Base-by-base conservation (phyloP, 2,888 invertebrate genomes). In the Lysandra coridon region DNA sequence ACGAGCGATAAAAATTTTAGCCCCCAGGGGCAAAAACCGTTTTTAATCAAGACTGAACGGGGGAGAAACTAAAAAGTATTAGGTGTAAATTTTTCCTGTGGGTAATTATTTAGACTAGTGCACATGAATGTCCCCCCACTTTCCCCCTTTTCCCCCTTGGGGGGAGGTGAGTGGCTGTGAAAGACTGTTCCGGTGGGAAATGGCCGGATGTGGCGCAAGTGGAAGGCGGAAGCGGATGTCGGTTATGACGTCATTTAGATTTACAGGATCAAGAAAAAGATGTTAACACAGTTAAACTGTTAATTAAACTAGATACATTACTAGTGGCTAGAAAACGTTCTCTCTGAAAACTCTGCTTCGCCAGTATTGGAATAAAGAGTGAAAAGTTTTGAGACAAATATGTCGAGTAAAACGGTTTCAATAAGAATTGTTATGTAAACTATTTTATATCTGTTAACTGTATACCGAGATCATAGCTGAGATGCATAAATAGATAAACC, bases 101-200 rank as follows among this genome's bases (percentile, higher is more conserved):
- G 69, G 69, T 69, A 69, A 69, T 69, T 69, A 69, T 69, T 69
- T 69, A 69, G 69, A 69, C 69, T 69, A 69, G 69, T 69, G 33
- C 69, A 69, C 33, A 37, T 17, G 69, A 69, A 69, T 69, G 14
- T 69, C 69, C 4, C 12, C 33, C 69, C 49, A 49, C 49, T 49
- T 49, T 4, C 69, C 69, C 1, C 69, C 53, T 57, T 57, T 57
- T 30, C 33, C 10, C 14, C 33, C 30, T 1, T 23, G 12, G 30
- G 37, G 33, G 69, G 37, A 14, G 69, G 69, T 69, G 33, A 37
- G 80, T 78, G 80, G 78, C 44, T 57, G 33, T 78, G 78, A 78
- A 80, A 80, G 74, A 79, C 80, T 73, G 78, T 60, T 73, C 78
- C 33, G 79, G 74, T 69, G 74, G 78, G 80, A 79, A 75, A 79